phyloP scores from a whole-genome alignment of 2,797 vertebrate genomes.

The Euphonia xanthogaster region DNA sequence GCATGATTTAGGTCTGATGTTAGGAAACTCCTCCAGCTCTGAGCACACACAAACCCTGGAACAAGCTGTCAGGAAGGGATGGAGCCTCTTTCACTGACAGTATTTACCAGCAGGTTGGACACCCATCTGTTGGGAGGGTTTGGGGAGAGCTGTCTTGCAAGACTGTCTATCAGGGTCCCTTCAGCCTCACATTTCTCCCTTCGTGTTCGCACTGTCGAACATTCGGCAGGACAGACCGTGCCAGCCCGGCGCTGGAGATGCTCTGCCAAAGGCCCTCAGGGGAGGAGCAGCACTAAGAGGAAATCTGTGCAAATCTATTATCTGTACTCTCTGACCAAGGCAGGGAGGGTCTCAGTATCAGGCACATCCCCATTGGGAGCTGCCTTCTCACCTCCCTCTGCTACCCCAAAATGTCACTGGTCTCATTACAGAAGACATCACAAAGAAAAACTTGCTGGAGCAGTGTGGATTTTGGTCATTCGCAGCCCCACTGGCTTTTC shows the following conservation, averaged over 20 bases:
- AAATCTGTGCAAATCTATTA: slow-evolving; percentile 56
- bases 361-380: not conserved
- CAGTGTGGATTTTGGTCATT: not conserved
- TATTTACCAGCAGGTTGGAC: slow-evolving; percentile 51
- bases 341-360: not conserved
- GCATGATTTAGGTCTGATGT: slow-evolving; percentile 35
- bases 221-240: slow-evolving; percentile 19
- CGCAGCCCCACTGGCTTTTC: not conserved
- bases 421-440: not conserved
- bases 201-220: not conserved
- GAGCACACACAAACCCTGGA: not conserved
- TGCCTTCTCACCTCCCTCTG: slow-evolving; percentile 10
- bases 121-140: slow-evolving; percentile 55
- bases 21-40: slow-evolving; percentile 22
- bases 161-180: slow-evolving; percentile 26
- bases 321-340: not conserved
- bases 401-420: slow-evolving; percentile 1
- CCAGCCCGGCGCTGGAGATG: not conserved
- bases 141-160: slow-evolving; percentile 15
- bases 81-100: slow-evolving; percentile 38
- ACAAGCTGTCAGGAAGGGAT: not conserved
- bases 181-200: slow-evolving; percentile 30
- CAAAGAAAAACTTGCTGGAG: not conserved
- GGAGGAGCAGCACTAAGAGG: slow-evolving; percentile 21
- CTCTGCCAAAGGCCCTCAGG: slow-evolving; percentile 54